Base-by-base conservation (phyloP, 1,140 invertebrate genomes). In the Pseudomyrmex dendroicus region DNA sequence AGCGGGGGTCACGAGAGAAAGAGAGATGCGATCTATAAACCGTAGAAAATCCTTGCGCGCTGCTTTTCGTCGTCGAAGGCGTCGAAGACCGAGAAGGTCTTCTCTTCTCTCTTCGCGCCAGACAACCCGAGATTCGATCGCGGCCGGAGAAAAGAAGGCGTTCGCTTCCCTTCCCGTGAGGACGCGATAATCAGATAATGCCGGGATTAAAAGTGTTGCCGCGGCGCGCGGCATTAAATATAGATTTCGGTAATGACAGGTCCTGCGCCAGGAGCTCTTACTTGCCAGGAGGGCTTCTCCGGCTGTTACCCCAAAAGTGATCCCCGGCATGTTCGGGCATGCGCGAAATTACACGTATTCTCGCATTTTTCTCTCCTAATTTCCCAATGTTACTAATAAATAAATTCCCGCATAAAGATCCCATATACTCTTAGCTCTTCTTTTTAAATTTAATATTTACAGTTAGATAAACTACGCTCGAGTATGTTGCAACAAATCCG, bases 161-260 rank as follows among this genome's bases (percentile, higher is more conserved):
- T 76, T 76, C 72, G 82, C 72, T 59, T 67, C 64, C 57, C 63
- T 82, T 48, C 74, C 59, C 46, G 50, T 25, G 70, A n/a, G 57
- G 64, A 84, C 67, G 85, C 85, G 89, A 90, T 91, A 90, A 91
- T 91, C 90, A 87, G 90, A 91, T 90, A 91, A 91, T 88, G 83
- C 83, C 63, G 70, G 85, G 83, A 88, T 89, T 89, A 89, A 91
- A 89, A 89, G 84, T 77, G 76, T 72, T 68, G 84, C 78, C 76
- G 86, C 73, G 78, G 74, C 78, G 35, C 35, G 35, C 35, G 73
- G 86, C 84, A 89, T 91, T 90, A 90, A 91, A 91, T 88, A 91
- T 89, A 90, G 88, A 92, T 92, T 91, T 90, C 84, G 73, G 86
- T 92, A 91, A 91, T 90, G 90, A 92, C 90, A 89, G 90, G 88